Conservation (phyloP, 2,797 vertebrate genomes). For the Chrosomus eos region DNA sequence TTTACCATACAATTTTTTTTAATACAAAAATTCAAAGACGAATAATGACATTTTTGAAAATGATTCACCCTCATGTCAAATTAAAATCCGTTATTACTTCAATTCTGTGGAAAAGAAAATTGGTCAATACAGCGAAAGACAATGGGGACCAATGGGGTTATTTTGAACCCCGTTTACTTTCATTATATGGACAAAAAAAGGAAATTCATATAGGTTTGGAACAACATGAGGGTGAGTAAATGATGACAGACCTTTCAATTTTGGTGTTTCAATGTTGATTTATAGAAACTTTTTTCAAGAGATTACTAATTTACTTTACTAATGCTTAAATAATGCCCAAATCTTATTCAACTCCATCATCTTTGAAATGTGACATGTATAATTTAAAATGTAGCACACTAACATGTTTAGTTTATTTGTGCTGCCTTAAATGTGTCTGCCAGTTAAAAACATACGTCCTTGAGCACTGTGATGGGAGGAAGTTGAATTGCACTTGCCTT, state of each 20-base stretch:
- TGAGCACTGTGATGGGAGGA: slow-evolving; percentile 23
- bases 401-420: slow-evolving; percentile 10
- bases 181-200: neutral
- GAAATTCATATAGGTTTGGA: neutral
- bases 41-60: neutral
- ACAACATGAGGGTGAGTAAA: neutral
- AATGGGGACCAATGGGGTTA: too few species aligned
- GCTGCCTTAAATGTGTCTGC: slow-evolving; percentile 12
- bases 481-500: slow-evolving; percentile 49
- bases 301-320: neutral
- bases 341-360: neutral
- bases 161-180: neutral
- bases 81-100: neutral
- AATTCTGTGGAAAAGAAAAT: neutral
- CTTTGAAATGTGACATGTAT: neutral
- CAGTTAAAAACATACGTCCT: neutral
- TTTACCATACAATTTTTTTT: neutral
- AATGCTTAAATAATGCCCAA: neutral
- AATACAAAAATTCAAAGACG: neutral
- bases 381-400: slow-evolving; percentile 30
- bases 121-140: neutral
- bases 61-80: neutral
- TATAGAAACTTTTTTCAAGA: neutral
- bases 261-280: neutral
- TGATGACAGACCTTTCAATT: neutral